Conservation (phyloP, 2,888 invertebrate genomes). For the Caenorhabditis sulstoni region DNA sequence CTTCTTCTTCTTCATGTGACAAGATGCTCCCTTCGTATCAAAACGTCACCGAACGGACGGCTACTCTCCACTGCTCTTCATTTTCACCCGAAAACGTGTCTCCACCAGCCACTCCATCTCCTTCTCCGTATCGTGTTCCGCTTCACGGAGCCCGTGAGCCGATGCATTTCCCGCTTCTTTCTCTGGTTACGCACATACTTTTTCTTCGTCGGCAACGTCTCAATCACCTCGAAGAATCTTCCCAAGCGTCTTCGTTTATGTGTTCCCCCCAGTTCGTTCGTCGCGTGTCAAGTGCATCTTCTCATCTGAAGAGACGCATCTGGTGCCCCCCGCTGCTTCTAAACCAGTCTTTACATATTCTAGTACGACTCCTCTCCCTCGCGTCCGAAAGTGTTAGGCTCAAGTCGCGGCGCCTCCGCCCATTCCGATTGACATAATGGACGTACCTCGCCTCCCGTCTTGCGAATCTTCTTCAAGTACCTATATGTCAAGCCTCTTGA, state of each 20-base stretch:
- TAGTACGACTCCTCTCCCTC: not conserved
- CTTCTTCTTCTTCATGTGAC: slow-evolving; percentile 2
- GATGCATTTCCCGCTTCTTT: slow-evolving; percentile 34
- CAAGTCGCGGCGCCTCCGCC: not conserved
- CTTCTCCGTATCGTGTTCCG: slow-evolving; percentile 49
- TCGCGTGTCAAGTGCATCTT: slow-evolving; percentile 7
- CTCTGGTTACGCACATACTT: slow-evolving; percentile 9
- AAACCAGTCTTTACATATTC: slow-evolving; percentile 7
- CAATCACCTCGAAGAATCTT: not conserved
- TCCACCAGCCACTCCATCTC: slow-evolving; percentile 32
- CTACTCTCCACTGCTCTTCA: not conserved
- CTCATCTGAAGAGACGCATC: too few species aligned
- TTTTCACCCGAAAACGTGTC: too few species aligned
- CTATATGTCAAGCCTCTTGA: not conserved
- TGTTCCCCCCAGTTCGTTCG: not conserved
- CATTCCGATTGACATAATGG: slow-evolving; percentile 1
- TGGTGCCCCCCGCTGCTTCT: too few species aligned
- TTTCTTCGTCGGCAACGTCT: not conserved
- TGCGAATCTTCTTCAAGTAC: not conserved
- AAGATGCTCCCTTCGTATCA: slow-evolving; percentile 23
- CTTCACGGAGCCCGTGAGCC: slow-evolving; percentile 48
- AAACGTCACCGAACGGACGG: slow-evolving; percentile 27
- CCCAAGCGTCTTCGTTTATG: not conserved
- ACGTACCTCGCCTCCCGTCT: too few species aligned
- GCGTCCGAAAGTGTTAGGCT: slow-evolving; percentile 11